Evolutionary conservation across 2,888 invertebrate species (phyloP).

Genomic region (Corbicula japonica): DNA sequence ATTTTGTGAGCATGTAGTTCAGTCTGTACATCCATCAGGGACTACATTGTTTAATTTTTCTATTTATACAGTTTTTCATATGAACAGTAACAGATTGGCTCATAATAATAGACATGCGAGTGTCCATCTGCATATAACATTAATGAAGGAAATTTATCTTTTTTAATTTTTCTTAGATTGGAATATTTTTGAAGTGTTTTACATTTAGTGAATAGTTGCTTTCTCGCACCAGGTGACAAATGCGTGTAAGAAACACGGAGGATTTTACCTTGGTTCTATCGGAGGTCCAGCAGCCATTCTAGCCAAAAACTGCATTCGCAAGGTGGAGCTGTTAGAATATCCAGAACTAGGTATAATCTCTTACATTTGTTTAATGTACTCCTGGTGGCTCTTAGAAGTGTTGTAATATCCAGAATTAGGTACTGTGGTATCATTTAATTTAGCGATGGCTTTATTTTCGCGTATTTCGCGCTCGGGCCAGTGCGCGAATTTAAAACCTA

Average conservation of each 20-base stretch:
- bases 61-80: too few relatives aligned
- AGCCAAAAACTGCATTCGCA: constrained; percentile 27
- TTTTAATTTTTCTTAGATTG: too few relatives aligned
- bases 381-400: neutral
- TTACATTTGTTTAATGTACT: neutral
- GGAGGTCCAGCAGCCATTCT: constrained; percentile 44
- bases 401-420: neutral
- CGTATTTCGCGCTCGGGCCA: neutral
- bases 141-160: too few relatives aligned
- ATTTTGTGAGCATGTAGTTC: too few relatives aligned
- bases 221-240: constrained; percentile 25
- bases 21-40: too few relatives aligned
- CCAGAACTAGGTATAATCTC: constrained; percentile 39
- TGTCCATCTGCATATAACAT: too few relatives aligned
- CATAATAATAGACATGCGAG: too few relatives aligned
- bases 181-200: too few relatives aligned
- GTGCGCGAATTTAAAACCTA: neutral
- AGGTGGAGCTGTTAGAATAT: constrained; percentile 41
- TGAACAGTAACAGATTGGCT: too few relatives aligned
- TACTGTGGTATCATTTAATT: neutral
- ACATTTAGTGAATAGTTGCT: too few relatives aligned
- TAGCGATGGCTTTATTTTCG: neutral
- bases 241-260: constrained; percentile 38
- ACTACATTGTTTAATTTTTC: too few relatives aligned
- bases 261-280: constrained; percentile 43